phyloP scores from a whole-genome alignment of 2,888 invertebrate species.

The Auanema sp. region DNA sequence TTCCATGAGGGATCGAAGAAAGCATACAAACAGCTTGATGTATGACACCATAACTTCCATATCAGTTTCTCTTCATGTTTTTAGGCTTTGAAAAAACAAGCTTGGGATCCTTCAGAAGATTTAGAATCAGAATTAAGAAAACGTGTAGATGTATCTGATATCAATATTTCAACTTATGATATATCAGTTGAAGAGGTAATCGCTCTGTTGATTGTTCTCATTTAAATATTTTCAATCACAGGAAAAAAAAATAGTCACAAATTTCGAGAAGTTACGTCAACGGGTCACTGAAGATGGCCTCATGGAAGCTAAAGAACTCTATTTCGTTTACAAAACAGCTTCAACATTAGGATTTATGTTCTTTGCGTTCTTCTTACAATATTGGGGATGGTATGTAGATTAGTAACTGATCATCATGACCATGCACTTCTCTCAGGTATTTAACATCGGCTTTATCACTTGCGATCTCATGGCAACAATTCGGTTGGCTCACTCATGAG shows the following conservation, averaged over 20 bases:
- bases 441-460: conserved; percentile 50
- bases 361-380: conserved; percentile 54
- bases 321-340: conserved; percentile 45
- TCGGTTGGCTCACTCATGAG: conserved; percentile 60
- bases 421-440: conserved; percentile 29
- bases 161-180: conserved; percentile 55
- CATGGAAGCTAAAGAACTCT: conserved; percentile 45
- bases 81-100: conserved; percentile 25
- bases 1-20: conserved; percentile 57
- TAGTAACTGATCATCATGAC: not conserved
- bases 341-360: conserved; percentile 42
- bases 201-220: not conserved
- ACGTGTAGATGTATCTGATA: conserved; percentile 39
- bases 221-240: conserved; percentile 19
- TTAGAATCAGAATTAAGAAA: conserved; percentile 37
- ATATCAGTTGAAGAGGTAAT: conserved; percentile 50
- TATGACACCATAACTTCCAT: not conserved
- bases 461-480: conserved; percentile 60
- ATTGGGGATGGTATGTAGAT: conserved; percentile 38
- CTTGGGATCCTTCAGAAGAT: conserved; percentile 25
- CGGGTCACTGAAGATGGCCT: conserved; percentile 50
- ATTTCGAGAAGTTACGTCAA: conserved; percentile 56
- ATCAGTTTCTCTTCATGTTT: not conserved
- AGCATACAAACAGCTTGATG: conserved; percentile 57
- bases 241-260: conserved; percentile 58